Conservation (phyloP, 2,113 vertebrate species). For the Pycnonotus jocosus region DNA sequence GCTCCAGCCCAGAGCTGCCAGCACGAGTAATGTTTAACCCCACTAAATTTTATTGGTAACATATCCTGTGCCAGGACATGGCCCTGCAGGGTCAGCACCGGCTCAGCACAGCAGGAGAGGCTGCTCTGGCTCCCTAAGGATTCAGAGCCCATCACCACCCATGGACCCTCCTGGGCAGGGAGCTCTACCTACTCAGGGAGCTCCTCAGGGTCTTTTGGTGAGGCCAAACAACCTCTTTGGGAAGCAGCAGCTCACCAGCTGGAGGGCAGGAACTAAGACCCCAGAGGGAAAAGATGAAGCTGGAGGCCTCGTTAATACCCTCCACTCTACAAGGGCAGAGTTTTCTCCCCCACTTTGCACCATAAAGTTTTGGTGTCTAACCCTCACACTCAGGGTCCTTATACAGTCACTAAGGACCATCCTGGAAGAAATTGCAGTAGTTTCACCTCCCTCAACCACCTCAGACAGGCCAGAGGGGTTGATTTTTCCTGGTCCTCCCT, state of each 20-base stretch:
- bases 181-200: neutral
- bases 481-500: neutral
- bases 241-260: neutral
- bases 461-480: neutral
- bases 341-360: neutral
- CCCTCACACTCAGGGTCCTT: neutral
- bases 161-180: neutral
- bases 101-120: neutral
- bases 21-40: constrained; percentile 59
- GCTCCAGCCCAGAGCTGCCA: neutral
- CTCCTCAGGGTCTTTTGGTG: neutral
- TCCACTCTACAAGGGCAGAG: neutral
- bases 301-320: neutral
- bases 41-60: constrained; percentile 53
- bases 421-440: neutral
- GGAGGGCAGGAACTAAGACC: neutral
- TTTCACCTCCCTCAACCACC: neutral
- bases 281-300: neutral
- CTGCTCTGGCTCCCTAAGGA: neutral
- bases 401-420: neutral
- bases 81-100: neutral
- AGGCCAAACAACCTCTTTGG: neutral
- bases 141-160: neutral
- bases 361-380: neutral
- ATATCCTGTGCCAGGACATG: neutral